Evolutionary conservation across 2,113 vertebrate species (phyloP).

Genomic region (Chaetorhynchus papuensis): DNA sequence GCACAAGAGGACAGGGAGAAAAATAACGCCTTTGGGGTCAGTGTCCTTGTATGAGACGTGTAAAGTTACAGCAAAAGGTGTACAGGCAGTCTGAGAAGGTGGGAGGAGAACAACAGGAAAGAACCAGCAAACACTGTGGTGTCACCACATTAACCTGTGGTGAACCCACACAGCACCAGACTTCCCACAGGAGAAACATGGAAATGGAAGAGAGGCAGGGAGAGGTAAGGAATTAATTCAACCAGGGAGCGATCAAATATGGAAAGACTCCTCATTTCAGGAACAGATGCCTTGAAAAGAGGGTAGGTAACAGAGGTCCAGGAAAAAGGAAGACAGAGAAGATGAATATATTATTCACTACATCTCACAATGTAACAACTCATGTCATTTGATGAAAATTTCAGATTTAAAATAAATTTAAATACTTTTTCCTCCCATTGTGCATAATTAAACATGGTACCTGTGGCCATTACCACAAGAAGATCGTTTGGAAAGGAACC

Average conservation of each 20-base stretch:
- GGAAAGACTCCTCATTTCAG: accelerated
- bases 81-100: neutral
- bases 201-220: neutral
- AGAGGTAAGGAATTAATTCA: neutral
- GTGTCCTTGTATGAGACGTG: neutral
- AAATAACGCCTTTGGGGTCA: accelerated
- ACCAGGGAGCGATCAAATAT: neutral
- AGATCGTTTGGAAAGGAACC: accelerated
- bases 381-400: neutral
- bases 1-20: neutral
- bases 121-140: neutral
- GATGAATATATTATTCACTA: neutral
- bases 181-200: neutral
- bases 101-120: neutral
- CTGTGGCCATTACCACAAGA: neutral
- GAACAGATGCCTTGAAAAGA: neutral
- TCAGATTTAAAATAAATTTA: neutral
- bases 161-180: neutral
- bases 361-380: neutral
- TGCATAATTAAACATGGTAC: neutral
- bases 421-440: neutral
- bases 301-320: neutral
- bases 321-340: neutral
- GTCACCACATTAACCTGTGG: neutral
- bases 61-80: neutral